Evolutionary conservation across 2,888 invertebrate species (phyloP).

Genomic region (Dendrolimus houi): DNA sequence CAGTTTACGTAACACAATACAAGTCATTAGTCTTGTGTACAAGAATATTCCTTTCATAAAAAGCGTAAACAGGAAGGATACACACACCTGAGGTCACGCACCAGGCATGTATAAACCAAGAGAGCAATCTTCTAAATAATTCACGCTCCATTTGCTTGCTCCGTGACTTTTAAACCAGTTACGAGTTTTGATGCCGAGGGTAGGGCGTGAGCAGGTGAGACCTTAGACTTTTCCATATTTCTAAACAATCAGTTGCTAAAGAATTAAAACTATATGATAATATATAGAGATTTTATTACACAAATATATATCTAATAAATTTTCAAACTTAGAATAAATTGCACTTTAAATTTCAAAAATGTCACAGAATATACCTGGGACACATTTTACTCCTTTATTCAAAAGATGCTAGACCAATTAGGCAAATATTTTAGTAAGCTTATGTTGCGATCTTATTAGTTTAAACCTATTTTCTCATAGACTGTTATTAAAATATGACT

Average conservation of each 20-base stretch:
- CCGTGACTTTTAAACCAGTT: conserved; percentile 27
- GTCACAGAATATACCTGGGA: too few relatives aligned
- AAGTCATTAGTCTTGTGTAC: background rate
- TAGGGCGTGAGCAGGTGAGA: conserved; percentile 7
- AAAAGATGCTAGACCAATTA: too few relatives aligned
- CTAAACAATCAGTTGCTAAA: background rate
- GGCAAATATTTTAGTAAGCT: too few relatives aligned
- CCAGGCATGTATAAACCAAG: conserved; percentile 21
- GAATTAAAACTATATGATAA: too few relatives aligned
- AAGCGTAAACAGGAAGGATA: conserved; percentile 15
- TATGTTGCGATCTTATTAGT: too few relatives aligned
- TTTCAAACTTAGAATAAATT: too few relatives aligned
- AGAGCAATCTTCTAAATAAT: conserved; percentile 44
- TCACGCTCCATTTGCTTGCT: conserved; percentile 46
- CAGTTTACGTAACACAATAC: background rate
- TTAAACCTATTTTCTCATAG: too few relatives aligned
- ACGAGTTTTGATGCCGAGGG: conserved; percentile 24
- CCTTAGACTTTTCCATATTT: background rate
- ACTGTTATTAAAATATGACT: too few relatives aligned
- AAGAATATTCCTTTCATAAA: conserved; percentile 6
- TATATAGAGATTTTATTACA: too few relatives aligned
- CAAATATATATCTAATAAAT: too few relatives aligned
- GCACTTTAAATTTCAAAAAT: too few relatives aligned
- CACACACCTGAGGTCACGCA: conserved; percentile 25
- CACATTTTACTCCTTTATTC: too few relatives aligned